phyloP scores from a whole-genome alignment of 1,140 invertebrate genomes.

The Pteromalus puparum region DNA sequence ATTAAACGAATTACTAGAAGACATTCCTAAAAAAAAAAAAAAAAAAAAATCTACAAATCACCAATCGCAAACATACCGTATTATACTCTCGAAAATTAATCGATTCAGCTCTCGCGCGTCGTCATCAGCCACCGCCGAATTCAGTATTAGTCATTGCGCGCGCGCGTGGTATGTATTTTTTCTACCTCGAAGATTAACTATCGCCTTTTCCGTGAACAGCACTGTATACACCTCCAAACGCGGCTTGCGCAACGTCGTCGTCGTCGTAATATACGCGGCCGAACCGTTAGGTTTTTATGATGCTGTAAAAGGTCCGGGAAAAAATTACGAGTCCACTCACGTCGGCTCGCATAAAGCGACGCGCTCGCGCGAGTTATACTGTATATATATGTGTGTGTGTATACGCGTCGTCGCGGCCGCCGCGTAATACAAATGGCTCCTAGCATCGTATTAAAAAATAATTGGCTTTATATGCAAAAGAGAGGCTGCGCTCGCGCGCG shows the following conservation, averaged over 20 bases:
- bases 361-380: background rate
- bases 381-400: background rate
- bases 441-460: conserved; percentile 50
- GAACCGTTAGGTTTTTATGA: conserved; percentile 62
- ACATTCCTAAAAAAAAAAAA: too few species aligned
- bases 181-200: conserved; percentile 56
- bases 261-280: background rate
- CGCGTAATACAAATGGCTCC: conserved; percentile 41
- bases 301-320: conserved; percentile 57
- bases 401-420: conserved; percentile 15
- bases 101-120: background rate
- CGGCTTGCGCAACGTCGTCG: too few species aligned
- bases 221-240: background rate
- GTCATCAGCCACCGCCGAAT: background rate
- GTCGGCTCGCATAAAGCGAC: conserved; percentile 61
- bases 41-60: background rate
- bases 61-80: background rate
- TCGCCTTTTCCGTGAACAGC: conserved; percentile 57
- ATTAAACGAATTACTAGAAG: too few species aligned
- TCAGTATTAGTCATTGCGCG: conserved; percentile 56
- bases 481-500: background rate
- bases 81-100: conserved; percentile 1
- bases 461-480: conserved; percentile 42
- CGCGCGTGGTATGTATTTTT: background rate
- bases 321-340: conserved; percentile 67